These are phyloP conservation scores for Torymus tubicola DNA, from an alignment of 2,888 invertebrate species.

Conservation along the genomic window DNA sequence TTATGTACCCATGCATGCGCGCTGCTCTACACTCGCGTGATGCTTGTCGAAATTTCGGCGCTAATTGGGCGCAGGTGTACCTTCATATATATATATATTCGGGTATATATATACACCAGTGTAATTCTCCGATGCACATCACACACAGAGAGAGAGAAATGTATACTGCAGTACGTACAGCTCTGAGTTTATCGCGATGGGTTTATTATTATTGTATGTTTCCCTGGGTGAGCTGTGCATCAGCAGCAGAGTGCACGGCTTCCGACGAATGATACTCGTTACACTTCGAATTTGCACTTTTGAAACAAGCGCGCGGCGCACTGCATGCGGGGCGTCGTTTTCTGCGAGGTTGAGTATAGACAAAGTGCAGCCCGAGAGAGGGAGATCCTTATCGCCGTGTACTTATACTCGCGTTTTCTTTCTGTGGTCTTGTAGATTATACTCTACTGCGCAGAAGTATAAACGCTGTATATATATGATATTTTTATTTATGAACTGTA, in stretches of 20 bases:
- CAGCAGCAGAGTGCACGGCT: background rate
- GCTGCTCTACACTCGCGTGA: background rate
- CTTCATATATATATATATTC: no score
- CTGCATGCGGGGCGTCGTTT: background rate
- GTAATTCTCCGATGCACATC: constrained; percentile 1
- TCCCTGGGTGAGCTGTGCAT: no score
- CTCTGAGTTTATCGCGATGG: constrained; percentile 31
- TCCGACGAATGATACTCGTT: constrained; percentile 47
- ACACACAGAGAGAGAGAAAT: background rate
- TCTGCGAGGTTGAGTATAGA: background rate
- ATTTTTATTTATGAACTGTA: constrained; percentile 34
- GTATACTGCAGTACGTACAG: background rate
- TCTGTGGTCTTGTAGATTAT: background rate
- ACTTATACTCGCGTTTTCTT: constrained; percentile 9
- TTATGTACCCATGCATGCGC: constrained; percentile 7
- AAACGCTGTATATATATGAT: background rate
- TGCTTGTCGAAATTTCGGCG: constrained; percentile 47
- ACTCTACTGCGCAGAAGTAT: background rate
- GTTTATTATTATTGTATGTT: constrained; percentile 46
- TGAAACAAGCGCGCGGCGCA: constrained; percentile 16
- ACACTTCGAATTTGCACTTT: constrained; percentile 48
- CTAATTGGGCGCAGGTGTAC: constrained; percentile 29
- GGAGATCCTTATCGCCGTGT: constrained; percentile 31
- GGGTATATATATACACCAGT: background rate
- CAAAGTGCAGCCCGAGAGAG: constrained; percentile 19